Conservation (phyloP, 92 coral and sea anemone genomes). For the Palythoa grandis region DNA sequence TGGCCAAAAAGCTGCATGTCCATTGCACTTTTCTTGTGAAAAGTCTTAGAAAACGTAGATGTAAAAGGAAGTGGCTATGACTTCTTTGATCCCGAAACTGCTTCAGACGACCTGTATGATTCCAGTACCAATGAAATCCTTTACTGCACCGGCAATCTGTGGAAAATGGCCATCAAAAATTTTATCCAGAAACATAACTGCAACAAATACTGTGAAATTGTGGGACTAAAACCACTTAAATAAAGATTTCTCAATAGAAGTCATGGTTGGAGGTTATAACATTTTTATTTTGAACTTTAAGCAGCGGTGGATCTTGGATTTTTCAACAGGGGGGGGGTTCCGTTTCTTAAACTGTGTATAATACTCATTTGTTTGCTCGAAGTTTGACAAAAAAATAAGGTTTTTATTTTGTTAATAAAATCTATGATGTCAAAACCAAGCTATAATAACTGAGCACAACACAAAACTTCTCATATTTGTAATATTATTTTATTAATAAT, state of each 20-base stretch:
- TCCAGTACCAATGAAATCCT: conserved; percentile 31
- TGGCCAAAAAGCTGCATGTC: conserved; percentile 49
- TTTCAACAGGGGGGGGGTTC: neutral
- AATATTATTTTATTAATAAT: conserved; percentile 11
- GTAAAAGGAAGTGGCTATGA: conserved; percentile 32
- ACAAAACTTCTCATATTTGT: conserved; percentile 19
- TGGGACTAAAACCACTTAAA: conserved; percentile 40
- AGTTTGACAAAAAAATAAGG: conserved; percentile 25
- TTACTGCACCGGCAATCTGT: conserved; percentile 50
- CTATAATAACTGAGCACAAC: conserved; percentile 26
- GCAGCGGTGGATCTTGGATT: conserved; percentile 20
- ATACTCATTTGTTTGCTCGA: conserved; percentile 25
- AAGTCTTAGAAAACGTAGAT: conserved; percentile 32
- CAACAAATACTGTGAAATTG: conserved; percentile 28
- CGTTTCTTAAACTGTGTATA: too few species aligned
- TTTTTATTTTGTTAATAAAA: conserved; percentile 20
- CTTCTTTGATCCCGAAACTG: conserved; percentile 51
- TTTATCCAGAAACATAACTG: conserved; percentile 43
- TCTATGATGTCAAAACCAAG: conserved; percentile 30
- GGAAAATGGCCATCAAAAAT: conserved; percentile 33
- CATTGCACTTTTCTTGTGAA: conserved; percentile 50
- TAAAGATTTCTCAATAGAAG: conserved; percentile 8
- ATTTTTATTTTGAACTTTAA: conserved; percentile 25
- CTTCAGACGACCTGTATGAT: conserved; percentile 47
- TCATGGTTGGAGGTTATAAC: conserved; percentile 25